Percentiles rank a stretch among this genome's conserved stretches.
Evolutionary conservation across 1,140 invertebrate species (phyloP).

Genomic region (Bombus confusus): DNA sequence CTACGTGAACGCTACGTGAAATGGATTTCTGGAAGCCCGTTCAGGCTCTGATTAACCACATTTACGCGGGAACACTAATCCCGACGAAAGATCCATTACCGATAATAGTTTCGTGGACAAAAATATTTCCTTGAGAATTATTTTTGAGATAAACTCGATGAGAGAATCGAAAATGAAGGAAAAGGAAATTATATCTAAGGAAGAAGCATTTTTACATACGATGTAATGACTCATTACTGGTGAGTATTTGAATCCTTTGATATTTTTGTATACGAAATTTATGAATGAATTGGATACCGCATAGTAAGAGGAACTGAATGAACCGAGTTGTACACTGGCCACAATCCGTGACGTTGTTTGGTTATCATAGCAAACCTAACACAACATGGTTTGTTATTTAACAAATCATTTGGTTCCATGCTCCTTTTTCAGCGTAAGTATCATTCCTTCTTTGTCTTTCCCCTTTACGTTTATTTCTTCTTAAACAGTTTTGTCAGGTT

Average conservation of each 20-base stretch:
- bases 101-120: not conserved
- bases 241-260: not conserved
- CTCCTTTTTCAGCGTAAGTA: conserved; percentile 51
- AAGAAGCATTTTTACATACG: not conserved
- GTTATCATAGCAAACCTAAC: conserved; percentile 81
- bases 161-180: too few relatives aligned
- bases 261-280: not conserved
- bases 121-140: not conserved
- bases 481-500: conserved; percentile 68
- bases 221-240: not conserved
- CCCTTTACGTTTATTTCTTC: conserved; percentile 8
- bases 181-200: not conserved
- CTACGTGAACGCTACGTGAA: conserved; percentile 49
- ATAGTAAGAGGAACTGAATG: conserved; percentile 58
- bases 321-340: conserved; percentile 56
- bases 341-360: conserved; percentile 73
- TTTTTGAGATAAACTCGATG: too few relatives aligned
- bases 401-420: conserved; percentile 80
- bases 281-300: conserved; percentile 62
- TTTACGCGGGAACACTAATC: not conserved
- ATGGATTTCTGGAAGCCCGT: conserved; percentile 52
- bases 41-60: conserved; percentile 28
- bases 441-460: conserved; percentile 23
- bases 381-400: conserved; percentile 80
- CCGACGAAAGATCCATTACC: not conserved